Percentiles rank a stretch among this genome's conserved stretches.
These are phyloP conservation scores for Endotricha flammealis DNA, from an alignment of 2,888 invertebrate species.

Conservation along the genomic window DNA sequence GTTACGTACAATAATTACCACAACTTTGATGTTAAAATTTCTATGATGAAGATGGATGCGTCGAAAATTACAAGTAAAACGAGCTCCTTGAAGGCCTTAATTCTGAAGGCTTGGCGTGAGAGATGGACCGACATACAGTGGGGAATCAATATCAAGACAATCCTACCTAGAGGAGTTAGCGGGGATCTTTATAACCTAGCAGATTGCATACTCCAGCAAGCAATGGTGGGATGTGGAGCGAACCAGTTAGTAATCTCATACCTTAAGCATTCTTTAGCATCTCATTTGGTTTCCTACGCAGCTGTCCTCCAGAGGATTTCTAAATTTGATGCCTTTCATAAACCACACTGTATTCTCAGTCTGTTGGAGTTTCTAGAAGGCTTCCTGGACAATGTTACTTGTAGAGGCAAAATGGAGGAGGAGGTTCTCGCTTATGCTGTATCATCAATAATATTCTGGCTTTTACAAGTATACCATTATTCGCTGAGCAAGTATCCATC, in stretches of 20 bases:
- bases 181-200: slow-evolving; percentile 96
- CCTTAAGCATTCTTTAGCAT: slow-evolving; percentile 92
- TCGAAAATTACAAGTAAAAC: slow-evolving; percentile 91
- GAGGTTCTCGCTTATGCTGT: slow-evolving; percentile 89
- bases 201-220: slow-evolving; percentile 95
- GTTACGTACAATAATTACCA: not conserved
- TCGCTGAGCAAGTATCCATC: slow-evolving; percentile 68
- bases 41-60: slow-evolving; percentile 79
- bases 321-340: slow-evolving; percentile 91
- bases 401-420: slow-evolving; percentile 91
- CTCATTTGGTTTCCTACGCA: slow-evolving; percentile 93
- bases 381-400: slow-evolving; percentile 79
- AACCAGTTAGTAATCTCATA: slow-evolving; percentile 95
- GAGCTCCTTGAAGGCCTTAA: slow-evolving; percentile 86
- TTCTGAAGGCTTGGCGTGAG: slow-evolving; percentile 95
- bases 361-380: slow-evolving; percentile 91
- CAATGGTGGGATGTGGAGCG: slow-evolving; percentile 94
- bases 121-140: slow-evolving; percentile 97
- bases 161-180: slow-evolving; percentile 91
- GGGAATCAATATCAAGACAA: slow-evolving; percentile 97
- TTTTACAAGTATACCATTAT: slow-evolving; percentile 84
- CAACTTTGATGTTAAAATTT: not conserved
- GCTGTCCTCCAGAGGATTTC: slow-evolving; percentile 92
- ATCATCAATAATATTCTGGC: slow-evolving; percentile 89
- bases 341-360: slow-evolving; percentile 92